phyloP scores from a whole-genome alignment of 2,888 invertebrate genomes.

The Microctonus brassicae region DNA sequence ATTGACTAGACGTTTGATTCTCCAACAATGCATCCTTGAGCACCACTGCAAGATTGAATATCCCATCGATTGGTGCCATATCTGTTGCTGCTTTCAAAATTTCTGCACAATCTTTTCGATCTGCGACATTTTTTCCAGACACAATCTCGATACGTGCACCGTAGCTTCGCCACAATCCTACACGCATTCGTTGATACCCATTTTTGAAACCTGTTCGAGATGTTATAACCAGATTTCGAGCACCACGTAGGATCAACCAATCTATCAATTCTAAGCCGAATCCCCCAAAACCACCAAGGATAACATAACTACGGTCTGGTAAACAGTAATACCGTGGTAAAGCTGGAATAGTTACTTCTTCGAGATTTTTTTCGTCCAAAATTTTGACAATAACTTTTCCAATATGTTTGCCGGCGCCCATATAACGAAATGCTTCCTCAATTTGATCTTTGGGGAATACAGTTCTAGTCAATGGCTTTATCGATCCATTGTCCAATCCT shows the following conservation, averaged over 20 bases:
- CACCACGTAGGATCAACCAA: constrained; percentile 88
- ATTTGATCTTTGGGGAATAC: constrained; percentile 77
- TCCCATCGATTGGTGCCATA: constrained; percentile 74
- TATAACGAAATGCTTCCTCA: constrained; percentile 79
- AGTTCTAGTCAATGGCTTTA: constrained; percentile 78
- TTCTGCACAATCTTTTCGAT: constrained; percentile 77
- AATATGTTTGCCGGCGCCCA: constrained; percentile 82
- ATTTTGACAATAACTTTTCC: constrained; percentile 76
- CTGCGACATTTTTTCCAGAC: constrained; percentile 78
- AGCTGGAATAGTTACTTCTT: constrained; percentile 62
- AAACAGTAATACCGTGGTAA: constrained; percentile 72
- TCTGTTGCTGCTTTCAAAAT: constrained; percentile 74
- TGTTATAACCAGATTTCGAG: constrained; percentile 81
- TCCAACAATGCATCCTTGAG: constrained; percentile 72
- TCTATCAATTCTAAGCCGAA: constrained; percentile 91
- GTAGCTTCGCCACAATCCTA: constrained; percentile 78
- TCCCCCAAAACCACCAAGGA: constrained; percentile 89
- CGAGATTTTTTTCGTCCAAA: constrained; percentile 48
- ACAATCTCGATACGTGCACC: constrained; percentile 79
- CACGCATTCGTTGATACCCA: constrained; percentile 84
- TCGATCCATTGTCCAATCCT: constrained; percentile 77
- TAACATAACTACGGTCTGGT: constrained; percentile 73
- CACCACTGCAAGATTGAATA: constrained; percentile 78
- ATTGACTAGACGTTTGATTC: constrained; percentile 72
- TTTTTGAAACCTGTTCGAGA: constrained; percentile 84